These are phyloP conservation scores for Amphimedon queenslandica DNA, from an alignment of 37 sponge, comb jelly and placozoan species.

Conservation along the genomic window DNA sequence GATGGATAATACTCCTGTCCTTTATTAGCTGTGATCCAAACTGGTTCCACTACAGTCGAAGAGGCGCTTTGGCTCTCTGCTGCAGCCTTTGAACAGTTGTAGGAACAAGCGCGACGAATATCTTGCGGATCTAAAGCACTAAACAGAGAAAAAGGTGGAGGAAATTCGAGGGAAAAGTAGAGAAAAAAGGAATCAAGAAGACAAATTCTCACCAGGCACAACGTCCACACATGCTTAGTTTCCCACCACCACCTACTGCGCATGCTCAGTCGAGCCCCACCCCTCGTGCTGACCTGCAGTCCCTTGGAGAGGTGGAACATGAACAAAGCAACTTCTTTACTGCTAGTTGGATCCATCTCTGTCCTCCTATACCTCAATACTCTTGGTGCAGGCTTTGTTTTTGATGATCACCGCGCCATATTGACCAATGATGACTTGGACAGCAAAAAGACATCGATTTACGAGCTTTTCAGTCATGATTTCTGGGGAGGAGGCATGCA, in stretches of 20 bases:
- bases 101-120: constrained; percentile 61
- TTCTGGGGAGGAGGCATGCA: constrained; percentile 93
- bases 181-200: background rate
- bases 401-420: constrained; percentile 88
- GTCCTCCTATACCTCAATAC: constrained; percentile 63
- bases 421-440: constrained; percentile 80
- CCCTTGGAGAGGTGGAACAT: background rate
- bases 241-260: constrained; percentile 1
- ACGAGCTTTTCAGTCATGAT: constrained; percentile 61
- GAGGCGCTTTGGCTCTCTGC: too few relatives aligned
- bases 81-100: too few relatives aligned
- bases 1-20: constrained; percentile 63
- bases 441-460: constrained; percentile 53
- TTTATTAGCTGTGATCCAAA: constrained; percentile 9
- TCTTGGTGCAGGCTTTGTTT: constrained; percentile 70
- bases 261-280: constrained; percentile 40
- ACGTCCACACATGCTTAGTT: constrained; percentile 54
- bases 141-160: background rate
- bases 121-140: constrained; percentile 34
- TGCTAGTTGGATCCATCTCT: constrained; percentile 31
- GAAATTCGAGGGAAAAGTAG: background rate
- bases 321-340: background rate
- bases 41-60: constrained; percentile 30
- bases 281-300: too few relatives aligned
- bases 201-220: constrained; percentile 55